These are phyloP conservation scores for Sander vitreus DNA, from an alignment of 2,113 vertebrate species.

Conservation along the genomic window DNA sequence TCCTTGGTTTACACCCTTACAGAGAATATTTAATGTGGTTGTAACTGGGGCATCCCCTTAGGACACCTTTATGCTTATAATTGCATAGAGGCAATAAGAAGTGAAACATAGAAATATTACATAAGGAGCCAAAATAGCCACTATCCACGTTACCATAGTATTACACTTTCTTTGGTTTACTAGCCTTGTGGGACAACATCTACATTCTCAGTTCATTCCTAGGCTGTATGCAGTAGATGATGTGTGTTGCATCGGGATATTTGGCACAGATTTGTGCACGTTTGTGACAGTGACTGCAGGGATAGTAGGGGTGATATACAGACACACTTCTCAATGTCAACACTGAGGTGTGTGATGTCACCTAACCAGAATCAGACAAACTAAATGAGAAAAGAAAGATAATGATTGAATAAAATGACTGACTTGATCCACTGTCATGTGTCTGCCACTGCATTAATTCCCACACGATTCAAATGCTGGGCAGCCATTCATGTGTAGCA, in stretches of 20 bases:
- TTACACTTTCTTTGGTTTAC: slow-evolving; percentile 10
- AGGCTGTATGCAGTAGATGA: slow-evolving; percentile 1
- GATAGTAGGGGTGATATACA: slow-evolving; percentile 44
- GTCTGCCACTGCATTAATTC: slow-evolving; percentile 53
- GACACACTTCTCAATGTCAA: slow-evolving; percentile 68
- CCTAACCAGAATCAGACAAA: slow-evolving; percentile 45
- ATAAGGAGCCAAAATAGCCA: slow-evolving; percentile 50
- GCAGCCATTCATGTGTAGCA: background rate
- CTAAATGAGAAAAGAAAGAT: slow-evolving; percentile 5
- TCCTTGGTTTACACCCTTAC: slow-evolving; percentile 36
- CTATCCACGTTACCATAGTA: slow-evolving; percentile 15
- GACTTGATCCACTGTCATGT: slow-evolving; percentile 36
- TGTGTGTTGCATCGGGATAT: slow-evolving; percentile 26
- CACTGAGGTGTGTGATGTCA: slow-evolving; percentile 55
- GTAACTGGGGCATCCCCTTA: slow-evolving; percentile 73
- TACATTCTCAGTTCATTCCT: slow-evolving; percentile 8
- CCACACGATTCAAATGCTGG: slow-evolving; percentile 26
- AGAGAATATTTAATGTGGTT: slow-evolving; percentile 38
- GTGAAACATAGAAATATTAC: slow-evolving; percentile 36
- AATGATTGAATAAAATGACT: slow-evolving; percentile 53
- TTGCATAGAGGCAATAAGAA: slow-evolving; percentile 59
- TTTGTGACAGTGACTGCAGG: slow-evolving; percentile 56
- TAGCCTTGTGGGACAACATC: slow-evolving; percentile 20
- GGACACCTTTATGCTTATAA: slow-evolving; percentile 62
- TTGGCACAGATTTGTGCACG: slow-evolving; percentile 42